Base-by-base conservation (phyloP, 2,113 vertebrate genomes). In the Orthonyx spaldingii region DNA sequence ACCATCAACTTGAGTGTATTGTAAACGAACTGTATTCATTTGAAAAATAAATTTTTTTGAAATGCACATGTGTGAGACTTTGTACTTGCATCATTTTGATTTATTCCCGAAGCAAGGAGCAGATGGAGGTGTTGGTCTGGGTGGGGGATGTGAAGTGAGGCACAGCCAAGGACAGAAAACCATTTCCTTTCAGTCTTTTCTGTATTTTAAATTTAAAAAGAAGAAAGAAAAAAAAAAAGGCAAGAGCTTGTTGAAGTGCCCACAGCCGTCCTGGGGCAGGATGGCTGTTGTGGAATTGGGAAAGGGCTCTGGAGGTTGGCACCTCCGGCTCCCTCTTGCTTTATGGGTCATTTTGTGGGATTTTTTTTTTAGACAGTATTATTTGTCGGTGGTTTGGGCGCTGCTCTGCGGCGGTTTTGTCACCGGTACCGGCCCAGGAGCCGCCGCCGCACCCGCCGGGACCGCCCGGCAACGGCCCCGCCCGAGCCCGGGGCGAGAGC, bases 361-460 rank as follows among this genome's bases (percentile, higher is more conserved):
- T 35, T 47, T 46, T 35, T 47, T 46, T 50, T 41, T 16, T 1
- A 19, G 21, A 35, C 4, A 3, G 0, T 10, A 11, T 14, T 11
- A 18, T 26, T 5, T n/a, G 5, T 11, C 21, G 1, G n/a, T 13
- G n/a, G 1, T 6, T 65, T 98, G 98, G 98, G 97, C 98, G 98
- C 98, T 94, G 98, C 98, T 98, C 98, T 98, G 98, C 98, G 97
- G 98, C 97, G 96, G 97, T 98, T 98, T 98, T 17, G 42, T 13
- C 72, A 27, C 49, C 49, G 12, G 3, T 1, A 17, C 13, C 41
- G 4, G 11, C 21, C 50, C 85, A 1, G 2, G 27, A 23, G 50
- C 27, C 16, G 27, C 35, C 21, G 56, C 63, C 6, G 50, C n/a
- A 21, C 13, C 61, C n/a, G 32, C 46, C 35, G 16, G 50, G 60